phyloP scores from a whole-genome alignment of 2,113 vertebrate genomes.

The Rhinopomastus cyanomelas region DNA sequence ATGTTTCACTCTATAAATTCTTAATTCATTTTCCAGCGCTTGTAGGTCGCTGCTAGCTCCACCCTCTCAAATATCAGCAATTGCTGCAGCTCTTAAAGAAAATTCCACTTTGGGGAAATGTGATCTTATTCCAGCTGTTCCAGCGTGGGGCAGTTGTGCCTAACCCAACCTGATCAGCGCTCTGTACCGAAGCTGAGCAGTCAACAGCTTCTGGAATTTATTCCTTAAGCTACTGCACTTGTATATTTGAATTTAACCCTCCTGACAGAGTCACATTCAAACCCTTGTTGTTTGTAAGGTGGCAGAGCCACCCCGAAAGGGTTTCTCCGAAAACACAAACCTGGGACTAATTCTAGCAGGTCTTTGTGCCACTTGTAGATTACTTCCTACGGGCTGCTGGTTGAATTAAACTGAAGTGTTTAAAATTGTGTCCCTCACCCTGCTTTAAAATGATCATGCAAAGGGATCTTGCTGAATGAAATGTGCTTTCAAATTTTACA shows the following conservation, averaged over 20 bases:
- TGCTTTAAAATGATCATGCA: background rate
- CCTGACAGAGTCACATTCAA: background rate
- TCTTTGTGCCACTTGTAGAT: background rate
- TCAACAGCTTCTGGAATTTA: constrained; percentile 60
- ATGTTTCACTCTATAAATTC: constrained; percentile 11
- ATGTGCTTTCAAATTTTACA: constrained; percentile 13
- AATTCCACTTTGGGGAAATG: constrained; percentile 56
- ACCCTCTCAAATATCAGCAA: constrained; percentile 34
- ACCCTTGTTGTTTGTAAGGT: background rate
- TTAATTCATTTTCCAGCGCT: constrained; percentile 46
- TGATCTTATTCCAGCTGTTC: constrained; percentile 68
- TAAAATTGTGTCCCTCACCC: background rate
- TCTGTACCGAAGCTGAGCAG: constrained; percentile 24
- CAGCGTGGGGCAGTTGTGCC: background rate
- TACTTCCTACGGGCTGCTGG: constrained; percentile 19
- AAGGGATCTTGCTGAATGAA: background rate
- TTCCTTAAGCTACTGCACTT: constrained; percentile 45
- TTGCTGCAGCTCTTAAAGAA: constrained; percentile 29
- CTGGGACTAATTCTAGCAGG: constrained; percentile 10
- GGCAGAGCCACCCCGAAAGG: background rate
- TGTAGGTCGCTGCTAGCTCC: background rate
- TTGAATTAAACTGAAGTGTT: background rate
- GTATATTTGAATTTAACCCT: constrained; percentile 51
- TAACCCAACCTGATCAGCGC: background rate
- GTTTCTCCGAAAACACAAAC: background rate